Evolutionary conservation across 1,140 invertebrate genomes (phyloP), one percentile per base, ranked within the genome.

Genomic region (Parapsyche elsis): DNA sequence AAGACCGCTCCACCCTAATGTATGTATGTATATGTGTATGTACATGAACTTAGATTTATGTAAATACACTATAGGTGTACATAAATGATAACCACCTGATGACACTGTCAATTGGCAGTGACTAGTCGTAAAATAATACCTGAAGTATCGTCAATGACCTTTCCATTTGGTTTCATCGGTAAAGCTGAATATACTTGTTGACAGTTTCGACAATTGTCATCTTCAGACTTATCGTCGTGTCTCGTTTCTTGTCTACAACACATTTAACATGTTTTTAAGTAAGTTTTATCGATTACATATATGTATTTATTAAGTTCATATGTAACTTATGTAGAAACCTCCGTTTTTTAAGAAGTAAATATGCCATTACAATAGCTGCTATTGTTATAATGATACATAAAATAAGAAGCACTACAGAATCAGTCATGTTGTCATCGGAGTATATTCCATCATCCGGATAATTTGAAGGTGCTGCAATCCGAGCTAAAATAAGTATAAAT

Each of bases 131-230:
- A 46, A 7, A 46, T 23, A 23, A 9, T 81, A 83, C 81, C 81
- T 73, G 80, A 79, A 26, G 79, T 80, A 14, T 83, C 81, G 23
- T 83, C 81, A 0, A 83, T 71, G 12, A 30, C 14, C 53, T 81
- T 81, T n/a, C 44, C 71, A 59, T 81, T 77, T 38, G 80, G 46
- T 71, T 83, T 83, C 21, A 74, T 71, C 9, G 80, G 82, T 23
- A 83, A 67, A 1, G 80, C 76, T 2, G 82, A 79, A 57, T 83
- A 83, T n/a, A 77, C 79, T 74, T 83, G 81, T 57, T 83, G 80
- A 45, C 82, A 83, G 64, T 75, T 78, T 38, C 80, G 19, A 59
- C 80, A 83, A 67, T 81, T 80, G n/a, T 83, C 82, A 24, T 83
- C 80, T 61, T 83, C 82, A 5, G 61, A 26, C 24, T 78, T 53